Conservation (phyloP, 2,888 invertebrate genomes). For the Tachina grossa region DNA sequence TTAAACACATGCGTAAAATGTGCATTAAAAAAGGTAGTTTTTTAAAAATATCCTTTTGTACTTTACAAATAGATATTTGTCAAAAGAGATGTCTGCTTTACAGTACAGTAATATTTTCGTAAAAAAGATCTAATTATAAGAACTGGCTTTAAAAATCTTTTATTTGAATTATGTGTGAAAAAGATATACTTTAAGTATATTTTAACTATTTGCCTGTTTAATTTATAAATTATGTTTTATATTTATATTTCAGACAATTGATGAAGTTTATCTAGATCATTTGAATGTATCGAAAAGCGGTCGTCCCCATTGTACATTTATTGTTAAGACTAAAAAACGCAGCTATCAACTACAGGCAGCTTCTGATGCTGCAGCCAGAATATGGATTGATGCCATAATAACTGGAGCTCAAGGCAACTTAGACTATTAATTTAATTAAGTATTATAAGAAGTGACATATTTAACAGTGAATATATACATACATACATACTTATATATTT, state of each 20-base stretch:
- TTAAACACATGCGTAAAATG: no score
- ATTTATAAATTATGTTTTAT: not conserved
- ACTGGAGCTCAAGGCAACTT: conserved; percentile 83
- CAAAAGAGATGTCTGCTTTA: no score
- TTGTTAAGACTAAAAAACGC: conserved; percentile 95
- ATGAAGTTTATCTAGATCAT: conserved; percentile 98
- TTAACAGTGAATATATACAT: not conserved
- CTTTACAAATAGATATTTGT: no score
- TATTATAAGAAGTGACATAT: conserved; percentile 47
- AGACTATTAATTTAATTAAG: conserved; percentile 76
- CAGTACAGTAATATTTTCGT: no score
- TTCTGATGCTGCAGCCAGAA: conserved; percentile 95
- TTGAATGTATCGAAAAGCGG: conserved; percentile 95
- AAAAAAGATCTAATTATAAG: no score
- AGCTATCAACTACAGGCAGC: conserved; percentile 96
- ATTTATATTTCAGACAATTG: conserved; percentile 88
- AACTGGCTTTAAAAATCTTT: no score
- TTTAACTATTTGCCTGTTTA: not conserved
- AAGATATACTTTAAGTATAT: not conserved
- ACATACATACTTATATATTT: conserved; percentile 2
- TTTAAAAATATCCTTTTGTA: no score
- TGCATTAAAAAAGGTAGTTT: no score
- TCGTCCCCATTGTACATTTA: conserved; percentile 95
- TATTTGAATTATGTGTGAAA: no score
- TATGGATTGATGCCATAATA: conserved; percentile 93